phyloP scores from a whole-genome alignment of 23 tunicate genomes.

The Phallusia fumigata region DNA sequence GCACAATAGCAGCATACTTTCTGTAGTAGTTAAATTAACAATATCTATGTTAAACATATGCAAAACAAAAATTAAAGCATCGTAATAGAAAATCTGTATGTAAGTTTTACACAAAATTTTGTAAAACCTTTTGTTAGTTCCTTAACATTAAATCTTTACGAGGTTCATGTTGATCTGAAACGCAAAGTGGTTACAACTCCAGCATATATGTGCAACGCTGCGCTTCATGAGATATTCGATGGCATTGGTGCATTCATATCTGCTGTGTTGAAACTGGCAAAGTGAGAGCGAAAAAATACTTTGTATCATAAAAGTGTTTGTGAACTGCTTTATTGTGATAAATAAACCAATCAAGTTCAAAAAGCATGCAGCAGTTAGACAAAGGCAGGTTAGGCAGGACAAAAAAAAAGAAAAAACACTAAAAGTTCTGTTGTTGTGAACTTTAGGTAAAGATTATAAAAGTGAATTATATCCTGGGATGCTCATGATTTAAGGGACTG shows the following conservation, averaged over 20 bases:
- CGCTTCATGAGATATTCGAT: conserved; percentile 53
- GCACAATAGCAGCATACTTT: no score
- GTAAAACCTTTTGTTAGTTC: no score
- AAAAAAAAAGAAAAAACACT: no score
- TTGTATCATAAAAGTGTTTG: background rate
- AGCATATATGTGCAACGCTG: conserved; percentile 80
- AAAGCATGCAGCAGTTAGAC: background rate
- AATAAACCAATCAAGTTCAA: background rate
- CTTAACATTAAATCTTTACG: conserved; percentile 11
- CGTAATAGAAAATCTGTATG: no score
- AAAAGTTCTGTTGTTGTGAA: no score
- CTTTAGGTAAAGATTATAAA: no score
- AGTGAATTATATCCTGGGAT: no score
- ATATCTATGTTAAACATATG: no score
- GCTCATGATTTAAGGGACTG: no score
- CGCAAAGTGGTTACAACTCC: conserved; percentile 77
- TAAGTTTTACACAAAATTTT: no score
- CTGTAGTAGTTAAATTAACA: no score
- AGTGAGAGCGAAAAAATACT: background rate
- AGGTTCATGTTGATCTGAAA: conserved; percentile 62
- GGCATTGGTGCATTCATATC: conserved; percentile 60
- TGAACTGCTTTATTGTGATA: background rate
- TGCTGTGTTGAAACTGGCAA: conserved; percentile 31
- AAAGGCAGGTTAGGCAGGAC: background rate
- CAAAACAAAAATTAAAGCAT: no score